Base-by-base conservation (phyloP, 92 coral and sea anemone genomes). In the Bergia sp. region DNA sequence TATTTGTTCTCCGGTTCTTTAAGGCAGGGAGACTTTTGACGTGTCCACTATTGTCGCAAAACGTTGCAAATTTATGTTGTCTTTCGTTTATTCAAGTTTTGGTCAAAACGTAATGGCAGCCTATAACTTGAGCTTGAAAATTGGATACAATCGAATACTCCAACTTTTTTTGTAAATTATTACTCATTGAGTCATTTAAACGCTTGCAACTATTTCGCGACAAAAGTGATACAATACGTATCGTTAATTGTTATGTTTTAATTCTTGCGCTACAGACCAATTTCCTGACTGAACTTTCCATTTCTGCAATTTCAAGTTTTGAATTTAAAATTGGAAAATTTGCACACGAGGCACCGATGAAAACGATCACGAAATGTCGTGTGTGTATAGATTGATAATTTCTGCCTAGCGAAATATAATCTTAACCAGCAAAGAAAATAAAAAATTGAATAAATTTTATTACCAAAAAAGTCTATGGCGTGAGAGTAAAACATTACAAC, bases 41-140 rank as follows among this genome's bases (percentile, higher is more conserved):
- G 73, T 66, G 73, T 66, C 73, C 73, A 66, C 73, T 66, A 66
- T 66, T 66, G 73, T 66, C 73, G 73, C 73, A 66, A 66, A 66
- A 9, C 73, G 73, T 66, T 66, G 73, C 73, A 66, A 66, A 29
- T 66, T 66, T 66, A 20, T 66, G 73, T 66, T 66, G n/a, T 66
- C n/a, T 66, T 29, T 66, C 73, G 73, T 66, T 66, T 23, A 71
- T 71, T 71, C 20, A 37, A 71, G 9, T 20, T 71, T 71, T 71
- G 75, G 37, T 71, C 37, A 71, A 71, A 71, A 71, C 75, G 75
- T 71, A 71, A 71, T 71, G 75, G 75, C 75, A 9, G 38, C 38
- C 37, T 71, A 23, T 71, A 61, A 2, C 75, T 71, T 71, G 75
- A 23, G 38, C 75, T 71, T 71, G 75, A 2, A 37, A 71, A 71